Base-by-base conservation (phyloP, 2,888 invertebrate species). In the Tryphoninae sp. region DNA sequence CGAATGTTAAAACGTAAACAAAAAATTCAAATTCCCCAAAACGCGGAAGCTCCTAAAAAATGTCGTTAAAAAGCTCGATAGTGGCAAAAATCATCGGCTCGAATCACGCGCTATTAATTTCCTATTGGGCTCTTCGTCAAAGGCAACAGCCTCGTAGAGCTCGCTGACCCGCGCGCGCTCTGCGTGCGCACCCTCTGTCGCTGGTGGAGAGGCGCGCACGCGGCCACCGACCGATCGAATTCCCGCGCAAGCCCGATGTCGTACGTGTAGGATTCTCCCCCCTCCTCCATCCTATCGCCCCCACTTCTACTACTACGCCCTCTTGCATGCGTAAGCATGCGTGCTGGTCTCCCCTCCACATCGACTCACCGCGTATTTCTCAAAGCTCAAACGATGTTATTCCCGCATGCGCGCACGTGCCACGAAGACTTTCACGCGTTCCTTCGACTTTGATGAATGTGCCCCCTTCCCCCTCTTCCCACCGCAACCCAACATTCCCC, bases 151-250 rank as follows among this genome's bases (percentile, higher is more conserved):
- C 71, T 67, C 75, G 67, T 79, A 58, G 58, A 71, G 73, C 72
- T 74, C 77, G 80, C 68, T 72, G 62, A 78, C 72, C 59, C 71
- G 68, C 81, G 72, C 62, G 51, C 71, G 67, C 81, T 74, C 53
- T 65, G n/a, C 84, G 74, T 58, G 77, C 71, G 49, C 84, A 76
- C 75, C 76, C 78, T 75, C 65, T 6, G 6, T 33, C 6, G 58
- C 71, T 65, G 68, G 8, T n/a, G 49, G 23, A 16, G 26, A 59
- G 67, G 22, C n/a, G 51, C 33, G 62, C 53, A 22, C 55, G 40
- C 68, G 59, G 51, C 72, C 80, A 83, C 82, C 83, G 86, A 83
- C 86, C 88, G 89, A 88, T 87, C 87, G 88, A 87, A 79, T 83
- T 83, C 81, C 75, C 82, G 79, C 83, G 79, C 79, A 61, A 73